Conservation (phyloP, 1,140 invertebrate species). For the Liolophura sinensis region DNA sequence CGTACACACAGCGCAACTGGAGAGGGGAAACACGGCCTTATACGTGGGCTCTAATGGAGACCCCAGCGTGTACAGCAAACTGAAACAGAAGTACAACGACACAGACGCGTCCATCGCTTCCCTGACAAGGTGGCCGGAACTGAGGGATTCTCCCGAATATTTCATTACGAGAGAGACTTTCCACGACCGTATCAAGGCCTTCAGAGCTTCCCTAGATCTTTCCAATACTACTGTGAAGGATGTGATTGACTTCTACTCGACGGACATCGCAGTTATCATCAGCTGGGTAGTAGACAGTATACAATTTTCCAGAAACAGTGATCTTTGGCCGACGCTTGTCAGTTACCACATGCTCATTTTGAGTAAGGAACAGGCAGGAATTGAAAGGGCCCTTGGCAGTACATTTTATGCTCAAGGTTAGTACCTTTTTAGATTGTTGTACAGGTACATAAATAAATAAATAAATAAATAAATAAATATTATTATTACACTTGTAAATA, state of each 20-base stretch:
- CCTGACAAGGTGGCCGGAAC: neutral
- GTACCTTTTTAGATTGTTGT: conserved; percentile 4
- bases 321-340: conserved; percentile 27
- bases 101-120: conserved; percentile 16
- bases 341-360: conserved; percentile 37
- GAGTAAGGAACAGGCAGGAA: conserved; percentile 35
- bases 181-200: conserved; percentile 12
- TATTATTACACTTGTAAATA: no score
- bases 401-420: conserved; percentile 38
- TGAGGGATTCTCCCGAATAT: neutral
- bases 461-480: no score
- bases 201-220: conserved; percentile 4
- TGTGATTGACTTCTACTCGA: conserved; percentile 29
- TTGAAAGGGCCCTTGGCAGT: conserved; percentile 36
- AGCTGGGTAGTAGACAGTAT: conserved; percentile 25
- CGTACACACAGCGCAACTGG: conserved; percentile 33
- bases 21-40: conserved; percentile 32
- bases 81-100: conserved; percentile 8
- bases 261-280: conserved; percentile 22
- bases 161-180: conserved; percentile 13
- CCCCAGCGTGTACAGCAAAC: conserved; percentile 2
- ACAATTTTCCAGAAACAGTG: conserved; percentile 11
- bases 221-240: conserved; percentile 19
- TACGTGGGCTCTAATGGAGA: conserved; percentile 28
- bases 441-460: no score